Conservation (phyloP, 2,797 vertebrate species). For the Remorina albescens region DNA sequence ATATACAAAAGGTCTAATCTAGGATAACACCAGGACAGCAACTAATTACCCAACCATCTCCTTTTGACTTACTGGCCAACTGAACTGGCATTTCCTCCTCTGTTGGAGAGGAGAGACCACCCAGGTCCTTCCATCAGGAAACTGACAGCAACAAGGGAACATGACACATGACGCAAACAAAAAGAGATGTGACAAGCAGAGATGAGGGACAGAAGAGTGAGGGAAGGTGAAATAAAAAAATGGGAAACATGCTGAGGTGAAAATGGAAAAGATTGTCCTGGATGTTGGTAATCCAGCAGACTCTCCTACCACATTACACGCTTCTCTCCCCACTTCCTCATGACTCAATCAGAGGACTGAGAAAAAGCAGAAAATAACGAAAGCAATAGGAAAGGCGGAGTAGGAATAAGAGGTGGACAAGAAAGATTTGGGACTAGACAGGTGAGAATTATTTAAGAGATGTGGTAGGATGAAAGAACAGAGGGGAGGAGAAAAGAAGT, state of each 20-base stretch:
- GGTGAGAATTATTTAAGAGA: background rate
- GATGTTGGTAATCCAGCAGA: slow-evolving; percentile 16
- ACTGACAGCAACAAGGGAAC: slow-evolving; percentile 78
- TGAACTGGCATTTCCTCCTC: slow-evolving; percentile 70
- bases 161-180: slow-evolving; percentile 40
- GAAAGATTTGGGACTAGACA: slow-evolving; percentile 1
- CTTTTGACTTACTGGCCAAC: slow-evolving; percentile 65
- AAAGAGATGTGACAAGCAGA: slow-evolving; percentile 35
- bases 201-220: slow-evolving; percentile 19
- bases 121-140: slow-evolving; percentile 93
- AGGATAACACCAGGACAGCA: slow-evolving; percentile 14
- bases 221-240: slow-evolving; percentile 22
- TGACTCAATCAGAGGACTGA: slow-evolving; percentile 26
- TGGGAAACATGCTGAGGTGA: slow-evolving; percentile 55
- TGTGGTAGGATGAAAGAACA: background rate
- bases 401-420: background rate
- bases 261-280: slow-evolving; percentile 58
- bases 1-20: slow-evolving; percentile 12
- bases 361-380: background rate
- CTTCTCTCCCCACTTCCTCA: slow-evolving; percentile 25
- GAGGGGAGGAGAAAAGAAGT: slow-evolving; percentile 2
- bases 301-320: background rate
- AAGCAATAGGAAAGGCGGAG: background rate
- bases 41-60: slow-evolving; percentile 7
- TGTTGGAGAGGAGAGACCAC: slow-evolving; percentile 90